phyloP scores from a whole-genome alignment of 2,797 vertebrate species.

The Acanthopagrus latus region DNA sequence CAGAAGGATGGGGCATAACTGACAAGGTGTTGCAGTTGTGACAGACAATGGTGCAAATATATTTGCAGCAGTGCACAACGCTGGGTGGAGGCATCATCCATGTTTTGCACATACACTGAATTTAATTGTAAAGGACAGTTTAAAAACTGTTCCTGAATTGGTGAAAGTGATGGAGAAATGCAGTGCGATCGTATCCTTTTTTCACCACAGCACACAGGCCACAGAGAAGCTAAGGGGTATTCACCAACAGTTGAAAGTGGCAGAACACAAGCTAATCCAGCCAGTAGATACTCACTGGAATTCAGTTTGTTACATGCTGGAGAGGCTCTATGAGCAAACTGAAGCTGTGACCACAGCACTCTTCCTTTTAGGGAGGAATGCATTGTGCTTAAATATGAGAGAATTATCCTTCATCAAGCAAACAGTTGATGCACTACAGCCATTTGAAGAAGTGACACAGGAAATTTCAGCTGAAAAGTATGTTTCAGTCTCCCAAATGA shows the following conservation, averaged over 20 bases:
- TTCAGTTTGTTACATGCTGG: background rate
- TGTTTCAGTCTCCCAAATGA: slow-evolving; percentile 5
- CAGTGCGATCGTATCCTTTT: background rate
- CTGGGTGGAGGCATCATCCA: slow-evolving; percentile 48
- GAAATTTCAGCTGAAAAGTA: slow-evolving; percentile 32
- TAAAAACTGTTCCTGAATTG: background rate
- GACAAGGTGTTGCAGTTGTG: slow-evolving; percentile 28
- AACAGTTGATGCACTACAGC: slow-evolving; percentile 14
- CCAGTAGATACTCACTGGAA: background rate
- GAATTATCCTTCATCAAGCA: slow-evolving; percentile 17
- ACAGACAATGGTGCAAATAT: slow-evolving; percentile 46
- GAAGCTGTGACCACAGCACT: background rate
- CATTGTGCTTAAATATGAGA: slow-evolving; percentile 1
- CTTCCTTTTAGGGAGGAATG: slow-evolving; percentile 1
- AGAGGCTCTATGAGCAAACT: background rate
- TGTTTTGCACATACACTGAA: slow-evolving; percentile 36
- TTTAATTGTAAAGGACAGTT: background rate
- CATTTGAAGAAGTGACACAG: slow-evolving; percentile 29
- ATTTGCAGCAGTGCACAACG: slow-evolving; percentile 43
- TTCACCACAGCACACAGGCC: background rate
- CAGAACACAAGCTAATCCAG: slow-evolving; percentile 5
- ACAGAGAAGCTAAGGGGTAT: slow-evolving; percentile 1
- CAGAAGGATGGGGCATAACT: slow-evolving; percentile 35
- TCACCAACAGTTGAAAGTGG: slow-evolving; percentile 8
- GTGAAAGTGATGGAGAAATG: background rate